These are phyloP conservation scores for Agrotis puta DNA, from an alignment of 2,888 invertebrate species.

Conservation along the genomic window DNA sequence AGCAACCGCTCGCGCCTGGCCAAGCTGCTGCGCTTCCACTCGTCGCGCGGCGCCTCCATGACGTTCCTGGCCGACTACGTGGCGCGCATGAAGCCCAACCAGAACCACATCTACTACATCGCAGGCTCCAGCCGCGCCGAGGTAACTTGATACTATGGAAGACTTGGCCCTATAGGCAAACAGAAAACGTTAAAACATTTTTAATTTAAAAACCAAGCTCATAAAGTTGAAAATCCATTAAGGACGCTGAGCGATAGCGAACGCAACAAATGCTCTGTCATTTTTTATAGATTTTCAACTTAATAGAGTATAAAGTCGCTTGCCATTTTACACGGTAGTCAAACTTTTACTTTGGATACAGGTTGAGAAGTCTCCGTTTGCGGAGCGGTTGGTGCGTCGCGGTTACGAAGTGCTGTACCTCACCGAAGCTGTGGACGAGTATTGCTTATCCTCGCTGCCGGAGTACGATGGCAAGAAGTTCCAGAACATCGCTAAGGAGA, in stretches of 20 bases:
- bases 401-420: conserved; percentile 99
- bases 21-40: conserved; percentile 97
- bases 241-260: too few species aligned
- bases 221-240: too few species aligned
- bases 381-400: conserved; percentile 97
- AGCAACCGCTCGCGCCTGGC: conserved; percentile 98
- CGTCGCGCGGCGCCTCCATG: conserved; percentile 93
- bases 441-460: conserved; percentile 98
- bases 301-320: too few species aligned
- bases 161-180: too few species aligned
- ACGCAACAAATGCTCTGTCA: too few species aligned
- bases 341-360: conserved; percentile 91
- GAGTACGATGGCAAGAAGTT: conserved; percentile 99
- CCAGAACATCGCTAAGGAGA: conserved; percentile 99
- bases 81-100: conserved; percentile 98
- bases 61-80: conserved; percentile 97
- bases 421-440: conserved; percentile 99
- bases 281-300: too few species aligned
- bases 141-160: too few species aligned
- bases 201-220: too few species aligned
- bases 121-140: conserved; percentile 97
- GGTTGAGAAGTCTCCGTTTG: conserved; percentile 98
- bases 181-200: too few species aligned
- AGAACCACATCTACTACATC: conserved; percentile 98
- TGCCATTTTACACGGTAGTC: background rate